Evolutionary conservation across 2,888 invertebrate species (phyloP).

Genomic region (Archips crataeganus): DNA sequence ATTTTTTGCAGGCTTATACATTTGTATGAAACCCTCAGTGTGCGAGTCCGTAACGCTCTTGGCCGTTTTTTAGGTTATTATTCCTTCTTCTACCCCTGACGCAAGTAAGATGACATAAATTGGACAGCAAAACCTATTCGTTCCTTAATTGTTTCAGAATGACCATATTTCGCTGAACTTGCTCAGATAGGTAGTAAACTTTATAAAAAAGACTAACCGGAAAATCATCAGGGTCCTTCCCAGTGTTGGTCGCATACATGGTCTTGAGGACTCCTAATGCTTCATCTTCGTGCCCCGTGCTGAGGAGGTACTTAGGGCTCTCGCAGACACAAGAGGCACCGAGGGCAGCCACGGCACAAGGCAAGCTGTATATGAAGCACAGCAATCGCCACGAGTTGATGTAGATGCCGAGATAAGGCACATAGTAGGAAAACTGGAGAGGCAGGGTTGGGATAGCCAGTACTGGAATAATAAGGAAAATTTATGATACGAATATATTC

Average conservation of each 20-base stretch:
- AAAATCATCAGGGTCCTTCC: constrained; percentile 60
- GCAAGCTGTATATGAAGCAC: constrained; percentile 86
- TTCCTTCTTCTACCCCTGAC: too few species aligned
- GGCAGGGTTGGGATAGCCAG: constrained; percentile 89
- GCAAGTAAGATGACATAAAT: too few species aligned
- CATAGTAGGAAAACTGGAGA: constrained; percentile 72
- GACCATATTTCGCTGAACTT: too few species aligned
- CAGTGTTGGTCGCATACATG: constrained; percentile 67
- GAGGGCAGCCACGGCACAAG: constrained; percentile 86
- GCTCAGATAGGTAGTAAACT: too few species aligned
- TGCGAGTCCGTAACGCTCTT: too few species aligned
- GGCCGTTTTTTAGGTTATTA: too few species aligned
- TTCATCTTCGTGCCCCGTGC: constrained; percentile 82
- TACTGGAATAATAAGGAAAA: constrained; percentile 69
- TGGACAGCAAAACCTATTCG: too few species aligned
- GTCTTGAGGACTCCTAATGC: constrained; percentile 79
- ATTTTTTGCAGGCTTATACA: too few species aligned
- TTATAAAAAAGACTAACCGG: constrained; percentile 51
- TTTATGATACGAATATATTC: background rate
- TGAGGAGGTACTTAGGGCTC: constrained; percentile 90
- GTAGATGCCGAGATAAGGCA: constrained; percentile 77
- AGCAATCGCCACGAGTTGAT: constrained; percentile 92
- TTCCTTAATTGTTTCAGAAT: too few species aligned
- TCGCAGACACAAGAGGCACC: constrained; percentile 87
- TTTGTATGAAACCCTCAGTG: too few species aligned